A percentile compares a stretch with the other conserved stretches of the same genome.
phyloP scores from a whole-genome alignment of 2,888 invertebrate genomes.

The Scotopteryx bipunctaria region DNA sequence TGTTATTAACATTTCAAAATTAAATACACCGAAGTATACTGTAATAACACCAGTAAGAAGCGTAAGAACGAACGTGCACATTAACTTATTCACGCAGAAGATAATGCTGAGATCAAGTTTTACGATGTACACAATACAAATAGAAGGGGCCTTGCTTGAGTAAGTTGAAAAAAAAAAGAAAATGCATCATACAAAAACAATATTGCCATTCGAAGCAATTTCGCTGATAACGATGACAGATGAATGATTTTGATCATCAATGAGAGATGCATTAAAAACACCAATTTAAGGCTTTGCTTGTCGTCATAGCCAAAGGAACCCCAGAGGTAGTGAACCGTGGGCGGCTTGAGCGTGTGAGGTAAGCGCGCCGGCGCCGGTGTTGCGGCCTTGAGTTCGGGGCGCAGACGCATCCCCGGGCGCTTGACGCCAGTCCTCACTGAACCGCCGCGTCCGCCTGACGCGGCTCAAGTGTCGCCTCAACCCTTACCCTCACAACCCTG shows the following conservation, averaged over 20 bases:
- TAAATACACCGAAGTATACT: too few species aligned
- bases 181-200: too few species aligned
- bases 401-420: conserved; percentile 56
- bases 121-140: too few species aligned
- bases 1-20: background rate
- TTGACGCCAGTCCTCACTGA: conserved; percentile 69
- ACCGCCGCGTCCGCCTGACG: conserved; percentile 80
- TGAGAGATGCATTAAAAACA: too few species aligned
- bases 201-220: too few species aligned
- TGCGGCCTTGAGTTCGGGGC: conserved; percentile 56
- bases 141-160: too few species aligned
- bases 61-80: background rate
- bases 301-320: conserved; percentile 28
- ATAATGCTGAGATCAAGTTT: background rate
- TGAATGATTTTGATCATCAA: too few species aligned
- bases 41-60: background rate
- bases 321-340: conserved; percentile 39
- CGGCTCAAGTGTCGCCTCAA: conserved; percentile 64
- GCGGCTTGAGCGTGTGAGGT: conserved; percentile 41
- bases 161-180: too few species aligned
- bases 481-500: conserved; percentile 36
- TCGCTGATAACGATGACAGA: too few species aligned
- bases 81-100: background rate
- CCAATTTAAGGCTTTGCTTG: conserved; percentile 13
- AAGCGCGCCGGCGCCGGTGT: conserved; percentile 41